Evolutionary conservation across 2,113 vertebrate genomes (phyloP).

Genomic region (Sorex fumeus): DNA sequence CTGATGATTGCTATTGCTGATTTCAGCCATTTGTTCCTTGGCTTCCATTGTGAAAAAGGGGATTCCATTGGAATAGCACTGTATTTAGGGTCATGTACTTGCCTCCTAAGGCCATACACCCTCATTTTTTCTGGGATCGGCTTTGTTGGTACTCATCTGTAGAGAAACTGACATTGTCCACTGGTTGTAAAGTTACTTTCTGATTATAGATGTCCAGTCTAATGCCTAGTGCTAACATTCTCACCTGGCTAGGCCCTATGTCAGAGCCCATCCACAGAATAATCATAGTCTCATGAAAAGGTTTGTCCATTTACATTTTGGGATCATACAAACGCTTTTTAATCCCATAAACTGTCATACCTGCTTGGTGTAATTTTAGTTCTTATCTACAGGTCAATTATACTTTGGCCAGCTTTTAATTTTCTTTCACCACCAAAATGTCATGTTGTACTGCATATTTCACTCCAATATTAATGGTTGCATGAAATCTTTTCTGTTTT

Average conservation of each 20-base stretch:
- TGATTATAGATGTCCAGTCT: constrained; percentile 97
- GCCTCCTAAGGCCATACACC: constrained; percentile 85
- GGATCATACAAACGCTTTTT: constrained; percentile 97
- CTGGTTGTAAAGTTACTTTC: constrained; percentile 92
- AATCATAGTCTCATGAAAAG: constrained; percentile 98
- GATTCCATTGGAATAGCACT: too few species aligned
- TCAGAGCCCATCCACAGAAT: constrained; percentile 98
- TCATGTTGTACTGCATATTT: too few species aligned
- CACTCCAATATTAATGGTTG: too few species aligned
- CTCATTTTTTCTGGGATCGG: constrained; percentile 98
- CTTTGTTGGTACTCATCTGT: constrained; percentile 99
- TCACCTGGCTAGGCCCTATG: constrained; percentile 98
- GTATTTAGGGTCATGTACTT: too few species aligned
- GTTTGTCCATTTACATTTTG: constrained; percentile 97
- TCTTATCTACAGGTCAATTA: constrained; percentile 91
- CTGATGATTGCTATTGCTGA: too few species aligned
- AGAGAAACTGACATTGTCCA: constrained; percentile 96
- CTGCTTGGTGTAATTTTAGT: constrained; percentile 99
- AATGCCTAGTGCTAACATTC: constrained; percentile 97
- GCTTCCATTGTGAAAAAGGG: too few species aligned
- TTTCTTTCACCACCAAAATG: too few species aligned
- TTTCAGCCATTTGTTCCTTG: too few species aligned
- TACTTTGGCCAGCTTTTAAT: too few species aligned
- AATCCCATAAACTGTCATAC: constrained; percentile 98
- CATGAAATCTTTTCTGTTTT: too few species aligned